Percentiles rank a stretch among this genome's conserved stretches.
Evolutionary conservation across 2,888 invertebrate genomes (phyloP).

Genomic region (Rhogogaster chlorosoma): DNA sequence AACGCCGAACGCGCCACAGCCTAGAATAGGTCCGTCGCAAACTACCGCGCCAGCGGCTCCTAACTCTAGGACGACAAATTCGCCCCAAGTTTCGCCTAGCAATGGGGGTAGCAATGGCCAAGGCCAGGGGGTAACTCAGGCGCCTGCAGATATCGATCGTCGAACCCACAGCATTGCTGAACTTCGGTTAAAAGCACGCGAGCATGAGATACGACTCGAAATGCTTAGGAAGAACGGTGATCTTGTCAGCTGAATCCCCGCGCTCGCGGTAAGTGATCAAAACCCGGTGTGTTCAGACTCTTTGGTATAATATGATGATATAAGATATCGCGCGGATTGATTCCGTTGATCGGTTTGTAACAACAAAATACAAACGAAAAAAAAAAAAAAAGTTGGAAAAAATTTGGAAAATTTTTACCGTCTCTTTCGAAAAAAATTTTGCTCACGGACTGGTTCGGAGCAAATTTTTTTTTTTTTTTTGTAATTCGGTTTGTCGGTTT

Average conservation of each 20-base stretch:
- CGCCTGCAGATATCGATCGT: slow-evolving; percentile 86
- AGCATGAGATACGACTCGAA: slow-evolving; percentile 92
- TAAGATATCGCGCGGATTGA: slow-evolving; percentile 55
- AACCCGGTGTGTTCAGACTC: slow-evolving; percentile 7
- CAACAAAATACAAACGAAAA: background rate
- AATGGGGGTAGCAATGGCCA: slow-evolving; percentile 79
- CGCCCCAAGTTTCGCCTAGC: slow-evolving; percentile 71
- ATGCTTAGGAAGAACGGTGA: slow-evolving; percentile 90
- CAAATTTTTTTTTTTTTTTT: too few species aligned
- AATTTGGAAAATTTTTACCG: background rate
- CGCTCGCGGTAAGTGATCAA: slow-evolving; percentile 35
- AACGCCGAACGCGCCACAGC: slow-evolving; percentile 76
- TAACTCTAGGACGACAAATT: slow-evolving; percentile 60
- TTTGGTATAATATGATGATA: too few species aligned
- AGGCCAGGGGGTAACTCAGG: slow-evolving; percentile 58
- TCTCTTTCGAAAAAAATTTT: background rate
- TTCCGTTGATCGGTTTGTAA: slow-evolving; percentile 59
- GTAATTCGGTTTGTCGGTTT: background rate
- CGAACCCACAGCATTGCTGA: slow-evolving; percentile 94
- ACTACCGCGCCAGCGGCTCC: slow-evolving; percentile 58
- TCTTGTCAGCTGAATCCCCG: slow-evolving; percentile 89
- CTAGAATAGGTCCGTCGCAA: slow-evolving; percentile 64
- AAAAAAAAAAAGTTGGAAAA: background rate
- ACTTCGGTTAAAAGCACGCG: slow-evolving; percentile 91
- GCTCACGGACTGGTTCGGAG: slow-evolving; percentile 14